phyloP scores from a whole-genome alignment of 2,888 invertebrate species.

The Drosophila meridionalis region DNA sequence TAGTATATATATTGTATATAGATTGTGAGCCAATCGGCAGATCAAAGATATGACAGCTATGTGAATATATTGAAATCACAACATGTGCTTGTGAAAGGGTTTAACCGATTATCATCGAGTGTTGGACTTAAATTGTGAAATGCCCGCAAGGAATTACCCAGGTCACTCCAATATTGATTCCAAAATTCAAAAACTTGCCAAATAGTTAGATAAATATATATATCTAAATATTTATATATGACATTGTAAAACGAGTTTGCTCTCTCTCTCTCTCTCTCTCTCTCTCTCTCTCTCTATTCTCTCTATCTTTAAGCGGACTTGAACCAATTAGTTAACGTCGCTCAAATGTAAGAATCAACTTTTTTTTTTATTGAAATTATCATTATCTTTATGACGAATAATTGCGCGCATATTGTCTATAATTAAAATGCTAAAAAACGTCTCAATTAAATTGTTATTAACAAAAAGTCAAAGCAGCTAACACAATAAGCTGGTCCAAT shows the following conservation, averaged over 20 bases:
- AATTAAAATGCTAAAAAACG: constrained; percentile 78
- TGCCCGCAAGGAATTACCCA: constrained; percentile 30
- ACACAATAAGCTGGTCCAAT: constrained; percentile 51
- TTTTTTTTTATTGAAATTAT: constrained; percentile 69
- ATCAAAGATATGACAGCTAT: constrained; percentile 31
- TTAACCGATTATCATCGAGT: constrained; percentile 17
- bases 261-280: not conserved
- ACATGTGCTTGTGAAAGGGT: constrained; percentile 48
- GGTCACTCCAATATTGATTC: constrained; percentile 23
- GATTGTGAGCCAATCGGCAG: constrained; percentile 23
- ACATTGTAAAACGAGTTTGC: constrained; percentile 16
- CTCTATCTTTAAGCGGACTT: constrained; percentile 14
- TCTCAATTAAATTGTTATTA: constrained; percentile 79
- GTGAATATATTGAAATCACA: constrained; percentile 23
- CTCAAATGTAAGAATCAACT: constrained; percentile 44
- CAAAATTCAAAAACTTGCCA: constrained; percentile 13
- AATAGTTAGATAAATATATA: constrained; percentile 1
- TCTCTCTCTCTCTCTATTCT: not conserved
- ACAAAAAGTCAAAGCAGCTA: constrained; percentile 67
- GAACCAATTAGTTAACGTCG: constrained; percentile 63
- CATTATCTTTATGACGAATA: constrained; percentile 78
- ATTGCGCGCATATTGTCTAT: constrained; percentile 77
- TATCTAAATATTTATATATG: not conserved
- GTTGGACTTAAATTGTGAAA: constrained; percentile 13
- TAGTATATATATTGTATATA: not conserved